Evolutionary conservation across 2,113 vertebrate species (phyloP).

Genomic region (Macaca nemestrina): DNA sequence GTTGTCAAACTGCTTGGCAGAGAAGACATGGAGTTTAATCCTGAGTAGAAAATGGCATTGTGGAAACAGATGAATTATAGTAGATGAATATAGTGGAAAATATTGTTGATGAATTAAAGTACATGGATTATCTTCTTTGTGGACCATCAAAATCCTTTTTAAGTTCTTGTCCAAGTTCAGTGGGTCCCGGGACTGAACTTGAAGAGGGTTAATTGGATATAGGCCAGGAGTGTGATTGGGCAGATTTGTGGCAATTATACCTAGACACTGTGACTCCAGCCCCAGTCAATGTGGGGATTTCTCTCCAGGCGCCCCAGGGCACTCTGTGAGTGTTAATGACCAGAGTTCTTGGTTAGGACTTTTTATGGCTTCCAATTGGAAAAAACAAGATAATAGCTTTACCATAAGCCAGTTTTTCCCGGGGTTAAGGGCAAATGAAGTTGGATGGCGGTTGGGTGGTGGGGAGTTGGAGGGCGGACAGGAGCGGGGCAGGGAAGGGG

Average conservation of each 20-base stretch:
- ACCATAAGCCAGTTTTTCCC: neutral
- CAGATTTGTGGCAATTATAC: neutral
- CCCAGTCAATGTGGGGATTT: neutral
- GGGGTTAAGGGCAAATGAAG: neutral
- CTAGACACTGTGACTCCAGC: neutral
- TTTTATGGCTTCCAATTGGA: slow-evolving; percentile 47
- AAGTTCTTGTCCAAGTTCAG: neutral
- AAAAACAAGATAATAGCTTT: neutral
- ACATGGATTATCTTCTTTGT: neutral
- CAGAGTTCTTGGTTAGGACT: neutral
- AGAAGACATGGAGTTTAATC: neutral
- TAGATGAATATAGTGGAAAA: no score
- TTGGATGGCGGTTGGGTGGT: neutral
- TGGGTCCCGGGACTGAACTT: neutral
- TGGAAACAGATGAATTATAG: neutral
- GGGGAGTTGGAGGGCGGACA: accelerated
- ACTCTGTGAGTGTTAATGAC: neutral
- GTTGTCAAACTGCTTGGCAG: neutral
- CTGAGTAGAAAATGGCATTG: neutral
- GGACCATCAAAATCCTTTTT: neutral
- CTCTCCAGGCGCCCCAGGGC: neutral
- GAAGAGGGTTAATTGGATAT: neutral
- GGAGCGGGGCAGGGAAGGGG: neutral
- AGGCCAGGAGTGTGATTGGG: neutral
- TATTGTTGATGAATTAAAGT: no score